Evolutionary conservation across 2,113 vertebrate species (phyloP).

Genomic region (Lanius ludovicianus): DNA sequence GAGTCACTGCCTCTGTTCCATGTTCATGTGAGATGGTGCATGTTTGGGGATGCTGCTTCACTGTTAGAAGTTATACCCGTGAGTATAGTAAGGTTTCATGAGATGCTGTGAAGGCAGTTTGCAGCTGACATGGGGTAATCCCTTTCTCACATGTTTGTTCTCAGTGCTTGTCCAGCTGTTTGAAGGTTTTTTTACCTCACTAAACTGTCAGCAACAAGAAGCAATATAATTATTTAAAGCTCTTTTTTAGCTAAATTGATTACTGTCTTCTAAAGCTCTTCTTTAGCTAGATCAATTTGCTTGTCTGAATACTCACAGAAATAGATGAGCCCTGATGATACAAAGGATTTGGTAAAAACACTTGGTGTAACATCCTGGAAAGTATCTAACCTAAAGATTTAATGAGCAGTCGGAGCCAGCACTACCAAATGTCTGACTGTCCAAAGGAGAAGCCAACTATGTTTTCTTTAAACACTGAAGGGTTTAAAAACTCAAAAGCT

Average conservation of each 20-base stretch:
- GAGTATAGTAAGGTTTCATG: background rate
- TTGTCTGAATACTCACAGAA: background rate
- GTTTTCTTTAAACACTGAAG: background rate
- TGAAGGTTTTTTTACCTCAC: background rate
- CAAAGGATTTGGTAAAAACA: background rate
- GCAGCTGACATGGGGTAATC: background rate
- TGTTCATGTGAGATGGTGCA: background rate
- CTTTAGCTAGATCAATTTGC: background rate
- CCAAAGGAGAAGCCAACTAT: background rate
- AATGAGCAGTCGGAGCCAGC: background rate
- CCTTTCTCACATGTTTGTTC: background rate
- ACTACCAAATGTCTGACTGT: background rate
- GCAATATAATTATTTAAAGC: background rate
- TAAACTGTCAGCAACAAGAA: background rate
- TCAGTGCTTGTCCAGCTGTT: background rate
- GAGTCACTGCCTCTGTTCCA: background rate
- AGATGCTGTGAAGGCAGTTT: background rate
- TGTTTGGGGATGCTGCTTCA: background rate
- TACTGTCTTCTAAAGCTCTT: background rate
- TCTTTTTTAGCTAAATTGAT: background rate
- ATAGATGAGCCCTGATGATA: background rate
- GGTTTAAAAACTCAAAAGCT: background rate
- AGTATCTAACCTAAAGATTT: background rate
- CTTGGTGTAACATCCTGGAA: background rate
- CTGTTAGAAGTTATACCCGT: accelerated